Evolutionary conservation across 1,140 invertebrate species (phyloP), one percentile per base, ranked within the genome.

Genomic region (Acromyrmex charruanus): DNA sequence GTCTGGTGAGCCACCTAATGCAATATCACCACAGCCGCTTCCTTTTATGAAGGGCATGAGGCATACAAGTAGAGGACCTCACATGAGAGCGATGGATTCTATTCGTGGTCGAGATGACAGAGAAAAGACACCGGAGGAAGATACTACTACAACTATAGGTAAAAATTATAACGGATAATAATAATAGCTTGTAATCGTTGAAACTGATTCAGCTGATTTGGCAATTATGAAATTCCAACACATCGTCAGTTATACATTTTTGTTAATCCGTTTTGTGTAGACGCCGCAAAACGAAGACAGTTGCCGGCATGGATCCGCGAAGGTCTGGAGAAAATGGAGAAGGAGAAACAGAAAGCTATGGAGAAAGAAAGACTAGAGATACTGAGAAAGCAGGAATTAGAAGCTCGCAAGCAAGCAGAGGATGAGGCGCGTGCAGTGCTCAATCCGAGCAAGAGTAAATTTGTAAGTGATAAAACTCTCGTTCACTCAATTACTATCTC

Each of bases 311-410:
- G 99, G 99, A 99, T 99, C 86, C 96, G 98, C 91, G 98, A 99
- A 96, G 98, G 99, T 53, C 95, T 99, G 82, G 99, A 99, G 94
- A 99, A 99, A 96, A 99, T 99, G 98, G 99, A 99, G 95, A 96
- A 98, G 69, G 99, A 99, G 90, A 99, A 99, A 94, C 97, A 97
- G 92, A 98, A 97, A 91, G 98, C 98, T 90, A 95, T 98, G 87
- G 98, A 99, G 94, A 97, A 97, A 69, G 97, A 98, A 92, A 95
- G 96, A 89, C 96, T 97, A 92, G 96, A 96, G 90, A 96, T 96
- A 87, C 96, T 97, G 87, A 95, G 96, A 89, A 97, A 97, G 88
- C 96, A 96, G 93, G 96, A 96, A 80, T 92, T 97, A 51, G 95
- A 95, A 86, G 96, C 96, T 87, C 96, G 96, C 93, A 97, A 96